Conservation (phyloP, 2,113 vertebrate genomes). For the Heptranchias perlo region DNA sequence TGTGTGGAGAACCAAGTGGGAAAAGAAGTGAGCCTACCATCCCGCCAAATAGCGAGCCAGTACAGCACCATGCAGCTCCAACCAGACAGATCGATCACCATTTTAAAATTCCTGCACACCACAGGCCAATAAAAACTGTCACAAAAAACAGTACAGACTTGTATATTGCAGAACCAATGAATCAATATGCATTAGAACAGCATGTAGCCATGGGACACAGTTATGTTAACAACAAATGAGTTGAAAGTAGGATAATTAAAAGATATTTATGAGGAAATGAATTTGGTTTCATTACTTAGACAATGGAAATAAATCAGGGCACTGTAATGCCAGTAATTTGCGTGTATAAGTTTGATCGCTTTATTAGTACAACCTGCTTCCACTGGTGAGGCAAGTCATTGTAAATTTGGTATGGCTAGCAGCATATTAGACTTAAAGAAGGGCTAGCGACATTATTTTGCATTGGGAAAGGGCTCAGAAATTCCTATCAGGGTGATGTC, state of each 20-base stretch:
- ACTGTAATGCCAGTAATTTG: background rate
- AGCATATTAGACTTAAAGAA: background rate
- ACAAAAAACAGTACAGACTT: background rate
- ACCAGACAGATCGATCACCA: background rate
- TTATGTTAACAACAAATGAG: background rate
- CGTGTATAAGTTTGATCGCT: background rate
- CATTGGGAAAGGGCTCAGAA: background rate
- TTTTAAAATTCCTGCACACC: slow-evolving; percentile 4
- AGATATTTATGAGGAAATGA: slow-evolving; percentile 17
- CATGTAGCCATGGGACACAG: background rate
- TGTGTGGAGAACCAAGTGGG: background rate
- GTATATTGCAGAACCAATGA: background rate
- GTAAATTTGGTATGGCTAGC: background rate
- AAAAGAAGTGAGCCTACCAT: background rate
- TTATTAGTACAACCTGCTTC: background rate
- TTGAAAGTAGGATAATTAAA: slow-evolving; percentile 26
- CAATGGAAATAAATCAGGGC: background rate
- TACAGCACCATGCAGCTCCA: background rate
- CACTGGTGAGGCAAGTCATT: background rate
- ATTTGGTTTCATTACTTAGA: background rate
- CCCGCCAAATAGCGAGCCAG: background rate
- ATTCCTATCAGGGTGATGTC: background rate
- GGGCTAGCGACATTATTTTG: background rate
- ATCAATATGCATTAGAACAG: slow-evolving; percentile 26
- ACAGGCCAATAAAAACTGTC: background rate